A percentile compares a stretch with the other conserved stretches of the same genome.
phyloP scores from a whole-genome alignment of 2,113 vertebrate species.

The Gymnobelideus leadbeateri region DNA sequence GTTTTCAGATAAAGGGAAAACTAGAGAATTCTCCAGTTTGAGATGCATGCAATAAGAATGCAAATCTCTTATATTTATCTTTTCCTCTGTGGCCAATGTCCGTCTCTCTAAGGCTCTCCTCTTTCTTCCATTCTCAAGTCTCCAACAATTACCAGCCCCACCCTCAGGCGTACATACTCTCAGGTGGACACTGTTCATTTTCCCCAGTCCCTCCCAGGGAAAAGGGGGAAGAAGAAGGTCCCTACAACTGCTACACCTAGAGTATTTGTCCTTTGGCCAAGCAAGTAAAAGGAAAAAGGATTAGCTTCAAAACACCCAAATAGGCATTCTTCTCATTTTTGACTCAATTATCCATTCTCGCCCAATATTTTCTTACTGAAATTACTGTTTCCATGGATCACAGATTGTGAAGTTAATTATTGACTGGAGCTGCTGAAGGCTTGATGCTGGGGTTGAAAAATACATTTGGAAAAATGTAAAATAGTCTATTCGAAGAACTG shows the following conservation, averaged over 20 bases:
- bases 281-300: not conserved
- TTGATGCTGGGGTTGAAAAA: not conserved
- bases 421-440: slow-evolving; percentile 1
- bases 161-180: not conserved
- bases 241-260: not conserved
- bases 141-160: not conserved
- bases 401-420: slow-evolving; percentile 1
- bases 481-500: not conserved
- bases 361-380: slow-evolving; percentile 6
- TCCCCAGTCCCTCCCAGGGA: not conserved
- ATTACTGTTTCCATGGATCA: not conserved
- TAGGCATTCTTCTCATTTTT: not conserved
- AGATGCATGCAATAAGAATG: not conserved
- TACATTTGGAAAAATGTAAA: not conserved
- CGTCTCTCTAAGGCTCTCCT: not conserved
- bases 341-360: not conserved
- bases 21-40: not conserved
- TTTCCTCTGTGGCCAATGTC: not conserved
- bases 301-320: not conserved
- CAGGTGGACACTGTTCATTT: not conserved
- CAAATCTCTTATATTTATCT: not conserved
- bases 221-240: not conserved
- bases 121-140: not conserved
- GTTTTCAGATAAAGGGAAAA: not conserved
- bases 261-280: not conserved